These are phyloP conservation scores for Aphaenogaster rudis DNA, from an alignment of 1,140 invertebrate species.

Conservation along the genomic window DNA sequence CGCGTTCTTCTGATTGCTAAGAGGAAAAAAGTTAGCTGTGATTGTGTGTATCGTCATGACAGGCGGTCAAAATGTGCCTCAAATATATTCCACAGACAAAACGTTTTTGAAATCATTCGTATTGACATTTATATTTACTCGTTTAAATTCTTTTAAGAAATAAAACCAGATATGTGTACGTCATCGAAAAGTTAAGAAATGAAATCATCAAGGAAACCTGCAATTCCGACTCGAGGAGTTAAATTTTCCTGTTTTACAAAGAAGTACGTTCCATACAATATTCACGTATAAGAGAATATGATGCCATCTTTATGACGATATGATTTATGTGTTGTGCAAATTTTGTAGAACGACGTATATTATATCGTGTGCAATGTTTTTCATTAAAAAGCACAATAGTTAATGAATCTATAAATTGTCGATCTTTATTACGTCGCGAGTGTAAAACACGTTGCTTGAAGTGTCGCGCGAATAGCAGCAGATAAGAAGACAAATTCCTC, in stretches of 20 bases:
- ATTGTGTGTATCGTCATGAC: background rate
- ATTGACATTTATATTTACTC: background rate
- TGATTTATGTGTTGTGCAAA: constrained; percentile 16
- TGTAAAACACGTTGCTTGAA: constrained; percentile 32
- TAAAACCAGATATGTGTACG: background rate
- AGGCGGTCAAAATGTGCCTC: background rate
- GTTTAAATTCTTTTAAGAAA: constrained; percentile 4
- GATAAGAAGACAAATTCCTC: constrained; percentile 56
- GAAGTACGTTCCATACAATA: background rate
- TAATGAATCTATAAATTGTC: background rate
- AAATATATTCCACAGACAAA: constrained; percentile 11
- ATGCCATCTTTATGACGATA: background rate
- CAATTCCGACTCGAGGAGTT: background rate
- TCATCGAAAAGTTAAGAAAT: constrained; percentile 13
- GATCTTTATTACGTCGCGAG: constrained; percentile 23
- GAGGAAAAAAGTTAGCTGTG: constrained; percentile 11
- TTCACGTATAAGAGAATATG: background rate
- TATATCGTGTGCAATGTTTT: background rate
- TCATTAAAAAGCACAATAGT: constrained; percentile 25
- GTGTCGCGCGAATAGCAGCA: constrained; percentile 40
- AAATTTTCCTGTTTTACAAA: background rate
- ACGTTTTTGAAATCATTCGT: background rate
- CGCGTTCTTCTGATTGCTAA: constrained; percentile 32
- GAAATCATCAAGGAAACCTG: background rate
- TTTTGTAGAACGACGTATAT: background rate